These are phyloP conservation scores for Octomys mimax DNA, from an alignment of 2,797 vertebrate genomes.

Conservation along the genomic window DNA sequence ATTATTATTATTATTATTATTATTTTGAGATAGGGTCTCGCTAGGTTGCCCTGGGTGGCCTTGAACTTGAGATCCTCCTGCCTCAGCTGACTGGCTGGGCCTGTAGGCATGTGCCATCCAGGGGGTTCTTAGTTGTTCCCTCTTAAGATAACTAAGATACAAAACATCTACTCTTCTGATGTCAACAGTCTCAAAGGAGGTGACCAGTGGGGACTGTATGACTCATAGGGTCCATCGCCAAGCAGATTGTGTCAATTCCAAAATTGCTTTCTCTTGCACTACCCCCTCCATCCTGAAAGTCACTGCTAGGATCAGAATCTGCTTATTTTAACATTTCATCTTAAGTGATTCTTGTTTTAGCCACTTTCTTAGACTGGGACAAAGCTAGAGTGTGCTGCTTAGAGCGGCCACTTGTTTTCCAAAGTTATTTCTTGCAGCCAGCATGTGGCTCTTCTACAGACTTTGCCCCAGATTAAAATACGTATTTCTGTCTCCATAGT, in stretches of 20 bases:
- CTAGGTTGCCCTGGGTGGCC: background rate
- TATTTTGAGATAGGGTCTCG: background rate
- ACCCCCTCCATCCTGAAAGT: background rate
- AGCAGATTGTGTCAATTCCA: background rate
- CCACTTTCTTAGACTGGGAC: background rate
- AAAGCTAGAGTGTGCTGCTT: background rate
- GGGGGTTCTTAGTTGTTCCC: background rate
- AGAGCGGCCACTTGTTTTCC: background rate
- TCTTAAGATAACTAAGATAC: background rate
- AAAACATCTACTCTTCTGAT: accelerated
- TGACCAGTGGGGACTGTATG: background rate
- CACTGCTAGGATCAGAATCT: background rate
- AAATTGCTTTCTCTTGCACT: background rate
- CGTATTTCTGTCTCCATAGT: background rate
- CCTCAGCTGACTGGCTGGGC: background rate
- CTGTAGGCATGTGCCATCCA: background rate
- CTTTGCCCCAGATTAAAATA: background rate
- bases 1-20: background rate
- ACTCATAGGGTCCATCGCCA: background rate
- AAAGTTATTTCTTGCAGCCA: background rate
- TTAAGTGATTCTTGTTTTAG: background rate
- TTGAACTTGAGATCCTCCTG: background rate
- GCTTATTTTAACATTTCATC: background rate
- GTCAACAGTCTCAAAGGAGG: background rate
- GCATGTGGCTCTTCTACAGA: background rate